Evolutionary conservation across 1,140 invertebrate genomes (phyloP).

Genomic region (Cyphomyrmex costatus): DNA sequence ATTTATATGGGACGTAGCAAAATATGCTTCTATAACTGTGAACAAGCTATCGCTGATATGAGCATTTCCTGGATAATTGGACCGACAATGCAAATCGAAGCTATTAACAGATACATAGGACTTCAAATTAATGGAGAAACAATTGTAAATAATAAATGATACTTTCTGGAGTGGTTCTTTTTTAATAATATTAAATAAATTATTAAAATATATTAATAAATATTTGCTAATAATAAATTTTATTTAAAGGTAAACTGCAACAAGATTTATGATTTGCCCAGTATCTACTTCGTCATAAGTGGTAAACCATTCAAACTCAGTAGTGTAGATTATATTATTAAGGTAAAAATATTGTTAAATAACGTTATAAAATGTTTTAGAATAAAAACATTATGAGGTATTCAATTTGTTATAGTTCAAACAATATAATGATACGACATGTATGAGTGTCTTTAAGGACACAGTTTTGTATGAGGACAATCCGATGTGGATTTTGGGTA

Average conservation of each 20-base stretch:
- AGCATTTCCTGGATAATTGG: too few species aligned
- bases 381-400: neutral
- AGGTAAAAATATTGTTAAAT: neutral
- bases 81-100: too few species aligned
- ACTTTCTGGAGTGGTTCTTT: neutral
- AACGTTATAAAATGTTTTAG: neutral
- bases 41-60: too few species aligned
- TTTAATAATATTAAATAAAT: neutral
- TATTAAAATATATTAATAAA: neutral
- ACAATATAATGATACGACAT: accelerated
- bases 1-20: too few species aligned
- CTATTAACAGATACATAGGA: too few species aligned
- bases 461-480: neutral
- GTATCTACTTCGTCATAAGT: neutral
- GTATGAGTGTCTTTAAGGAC: neutral
- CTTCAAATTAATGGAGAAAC: too few species aligned
- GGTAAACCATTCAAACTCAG: neutral
- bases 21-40: too few species aligned
- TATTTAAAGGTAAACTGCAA: neutral
- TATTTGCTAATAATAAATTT: neutral
- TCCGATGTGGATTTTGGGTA: neutral
- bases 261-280: neutral
- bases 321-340: neutral
- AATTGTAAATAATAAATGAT: too few species aligned
- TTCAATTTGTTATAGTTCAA: neutral